Evolutionary conservation across 2,888 invertebrate species (phyloP), one percentile per base, ranked within the genome.

Genomic region (Scaptomyza parva): DNA sequence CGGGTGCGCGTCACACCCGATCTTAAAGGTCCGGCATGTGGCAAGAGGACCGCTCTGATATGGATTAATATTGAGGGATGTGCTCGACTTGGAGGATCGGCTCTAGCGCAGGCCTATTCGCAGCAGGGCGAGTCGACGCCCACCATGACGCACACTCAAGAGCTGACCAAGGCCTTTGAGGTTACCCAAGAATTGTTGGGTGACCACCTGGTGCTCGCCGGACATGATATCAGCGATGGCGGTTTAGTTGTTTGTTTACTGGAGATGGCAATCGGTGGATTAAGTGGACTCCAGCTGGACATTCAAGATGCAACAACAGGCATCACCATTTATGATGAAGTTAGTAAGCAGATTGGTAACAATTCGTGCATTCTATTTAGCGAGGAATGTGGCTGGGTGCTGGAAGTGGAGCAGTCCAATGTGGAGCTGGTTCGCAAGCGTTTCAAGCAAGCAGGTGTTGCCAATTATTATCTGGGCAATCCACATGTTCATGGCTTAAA

Each of bases 201-300:
- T 92, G 95, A 88, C 35, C 77, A 77, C 0, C 80, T 88, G 55
- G 53, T 92, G 1, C 76, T 95, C 33, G 93, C 98, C 5, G 98
- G 99, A 0, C 99, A 99, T 90, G 99, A 99, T 91, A 93, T 99
- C 5, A 99, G 98, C 89, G 99, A 99, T 92, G 99, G 99, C 20
- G 99, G 99, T 28, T 93, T 99, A 30, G 93, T 99, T 40, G 96
- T 96, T 0, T 96, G 97, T 78, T 91, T 97, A 0, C 89, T 99
- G 62, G 99, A 99, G 92, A 99, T 99, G 98, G 96, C 96, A n/a
- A 97, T 99, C 89, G 98, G 95, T 59, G 98, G 99, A 35, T 92
- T 98, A 61, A 94, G 96, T 77, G 98, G 98, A 1, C 86, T 98
- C 14, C 92, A 94, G 14, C 90, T 96, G 0, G 93, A 95, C 71